phyloP scores from a whole-genome alignment of 2,113 vertebrate genomes.

The Mystacornis crossleyi region DNA sequence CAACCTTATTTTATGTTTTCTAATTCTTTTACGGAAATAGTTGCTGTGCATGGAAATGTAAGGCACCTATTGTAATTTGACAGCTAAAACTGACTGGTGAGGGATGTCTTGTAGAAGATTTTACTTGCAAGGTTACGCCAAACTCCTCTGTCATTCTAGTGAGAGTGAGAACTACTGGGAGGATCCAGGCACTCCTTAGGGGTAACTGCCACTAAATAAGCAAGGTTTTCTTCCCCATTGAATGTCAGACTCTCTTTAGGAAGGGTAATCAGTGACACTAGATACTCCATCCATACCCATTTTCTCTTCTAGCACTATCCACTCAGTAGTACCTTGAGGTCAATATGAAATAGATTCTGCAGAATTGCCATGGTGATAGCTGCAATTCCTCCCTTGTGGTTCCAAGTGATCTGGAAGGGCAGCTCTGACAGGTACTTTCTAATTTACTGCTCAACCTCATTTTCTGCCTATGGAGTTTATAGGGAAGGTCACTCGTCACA shows the following conservation, averaged over 20 bases:
- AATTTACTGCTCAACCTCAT: slow-evolving; percentile 15
- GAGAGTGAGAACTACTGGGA: neutral
- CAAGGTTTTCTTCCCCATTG: neutral
- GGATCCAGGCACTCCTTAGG: neutral
- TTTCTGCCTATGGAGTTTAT: slow-evolving; percentile 31
- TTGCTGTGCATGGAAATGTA: neutral
- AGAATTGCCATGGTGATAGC: neutral
- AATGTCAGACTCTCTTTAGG: neutral
- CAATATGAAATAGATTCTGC: neutral
- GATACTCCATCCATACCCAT: neutral
- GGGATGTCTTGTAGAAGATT: neutral
- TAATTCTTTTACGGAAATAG: neutral
- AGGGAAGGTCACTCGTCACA: slow-evolving; percentile 21
- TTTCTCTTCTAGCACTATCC: neutral
- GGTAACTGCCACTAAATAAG: neutral
- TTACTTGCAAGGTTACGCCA: neutral
- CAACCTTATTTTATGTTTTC: neutral
- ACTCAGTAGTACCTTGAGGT: neutral
- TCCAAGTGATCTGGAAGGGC: slow-evolving; percentile 17
- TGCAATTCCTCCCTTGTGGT: neutral
- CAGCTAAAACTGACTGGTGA: neutral
- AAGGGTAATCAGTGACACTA: neutral
- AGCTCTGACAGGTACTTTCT: neutral
- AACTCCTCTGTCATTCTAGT: neutral
- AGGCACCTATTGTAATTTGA: neutral